Percentiles rank a stretch among this genome's conserved stretches.
Evolutionary conservation across 2,113 vertebrate genomes (phyloP).

Genomic region (Tychaedon coryphoeus): DNA sequence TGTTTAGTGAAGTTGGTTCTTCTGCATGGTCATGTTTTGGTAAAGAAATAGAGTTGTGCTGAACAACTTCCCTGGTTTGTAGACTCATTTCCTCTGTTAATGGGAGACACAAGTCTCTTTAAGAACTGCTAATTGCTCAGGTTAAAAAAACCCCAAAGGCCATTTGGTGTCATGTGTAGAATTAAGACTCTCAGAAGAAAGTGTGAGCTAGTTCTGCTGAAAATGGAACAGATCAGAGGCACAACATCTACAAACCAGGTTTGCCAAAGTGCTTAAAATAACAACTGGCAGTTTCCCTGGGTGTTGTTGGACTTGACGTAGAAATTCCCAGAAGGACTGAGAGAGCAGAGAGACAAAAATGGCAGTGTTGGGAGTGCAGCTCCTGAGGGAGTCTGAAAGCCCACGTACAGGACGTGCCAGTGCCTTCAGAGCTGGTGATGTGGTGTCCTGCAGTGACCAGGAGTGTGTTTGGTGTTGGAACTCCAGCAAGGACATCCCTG

Average conservation of each 20-base stretch:
- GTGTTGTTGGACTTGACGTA: neutral
- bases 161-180: neutral
- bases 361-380: neutral
- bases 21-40: neutral
- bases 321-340: neutral
- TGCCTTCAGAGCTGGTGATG: neutral
- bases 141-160: neutral
- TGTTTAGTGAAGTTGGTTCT: neutral
- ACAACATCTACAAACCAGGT: neutral
- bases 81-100: neutral
- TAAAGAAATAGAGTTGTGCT: neutral
- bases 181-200: neutral
- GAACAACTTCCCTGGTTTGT: neutral
- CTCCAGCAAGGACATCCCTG: neutral
- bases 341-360: neutral
- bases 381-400: neutral
- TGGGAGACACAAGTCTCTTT: neutral
- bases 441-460: neutral
- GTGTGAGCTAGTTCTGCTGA: neutral
- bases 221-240: neutral
- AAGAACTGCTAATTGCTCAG: neutral
- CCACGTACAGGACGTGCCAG: accelerated
- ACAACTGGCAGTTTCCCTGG: neutral
- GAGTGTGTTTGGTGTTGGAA: neutral
- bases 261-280: constrained; percentile 16